Evolutionary conservation across 1,140 invertebrate species (phyloP), one percentile per base, ranked within the genome.

Genomic region (Holcopasites calliopsidis): DNA sequence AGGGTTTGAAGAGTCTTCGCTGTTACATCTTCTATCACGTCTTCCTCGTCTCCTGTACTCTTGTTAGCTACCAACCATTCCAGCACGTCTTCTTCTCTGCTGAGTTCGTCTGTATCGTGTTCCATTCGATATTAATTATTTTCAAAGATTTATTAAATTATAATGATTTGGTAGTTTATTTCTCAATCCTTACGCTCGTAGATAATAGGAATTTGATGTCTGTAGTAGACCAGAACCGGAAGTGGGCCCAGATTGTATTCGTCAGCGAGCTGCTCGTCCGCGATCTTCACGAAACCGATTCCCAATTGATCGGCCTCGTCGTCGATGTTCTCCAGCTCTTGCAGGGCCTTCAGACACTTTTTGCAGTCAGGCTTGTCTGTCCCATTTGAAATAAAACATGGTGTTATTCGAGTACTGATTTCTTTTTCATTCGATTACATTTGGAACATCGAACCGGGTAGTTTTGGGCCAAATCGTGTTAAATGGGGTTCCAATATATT

Each of bases 231-330:
- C 79, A 98, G 93, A 88, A 95, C 95, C 82, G 97, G 97, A 82
- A 98, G 92, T 61, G 95, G 93, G 85, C 96, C 96, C 86, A 98
- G 93, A 92, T 97, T 97, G 92, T 98, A 98, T 90, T 98, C 97
- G 88, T 98, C 96, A 69, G 97, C 96, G 72, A 98, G 92, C 86
- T 95, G 94, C 91, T 98, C 96, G 89, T 98, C 97, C 79, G 97
- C 95, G 86, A 98, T 98, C 91, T 98, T 98, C 28, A 98, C 97
- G 89, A 98, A 98, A 76, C 97, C 97, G 87, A 98, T 98, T 55
- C 96, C 97, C 73, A 98, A 93, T 88, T 98, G 96, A 92, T 98
- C 97, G n/a, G 97, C 97, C 91, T 98, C 97, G 87, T 98, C 97
- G 88, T 98, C 97, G 86, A 98, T 98, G 91, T 98, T 98, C 91